Conservation (phyloP, 2,113 vertebrate species). For the Hemicordylus capensis region DNA sequence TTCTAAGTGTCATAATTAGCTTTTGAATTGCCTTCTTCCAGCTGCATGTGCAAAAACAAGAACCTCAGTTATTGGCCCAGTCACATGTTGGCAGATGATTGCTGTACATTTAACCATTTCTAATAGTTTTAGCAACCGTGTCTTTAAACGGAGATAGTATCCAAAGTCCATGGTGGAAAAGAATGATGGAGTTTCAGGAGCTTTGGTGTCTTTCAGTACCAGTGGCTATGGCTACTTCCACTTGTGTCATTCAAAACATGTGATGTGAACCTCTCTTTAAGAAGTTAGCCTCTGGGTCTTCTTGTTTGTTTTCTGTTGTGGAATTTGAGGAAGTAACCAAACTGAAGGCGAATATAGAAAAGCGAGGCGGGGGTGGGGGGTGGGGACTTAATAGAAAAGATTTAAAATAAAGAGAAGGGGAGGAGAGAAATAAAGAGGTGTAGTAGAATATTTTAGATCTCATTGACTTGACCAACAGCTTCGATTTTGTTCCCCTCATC, state of each 20-base stretch:
- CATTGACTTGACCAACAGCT: neutral
- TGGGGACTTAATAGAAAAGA: too few relatives aligned
- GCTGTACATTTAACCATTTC: conserved; percentile 41
- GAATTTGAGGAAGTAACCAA: neutral
- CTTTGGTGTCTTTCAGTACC: neutral
- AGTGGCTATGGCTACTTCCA: neutral
- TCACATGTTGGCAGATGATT: conserved; percentile 56
- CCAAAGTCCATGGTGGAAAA: neutral
- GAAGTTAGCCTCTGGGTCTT: neutral
- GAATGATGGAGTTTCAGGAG: neutral
- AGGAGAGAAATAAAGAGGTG: neutral
- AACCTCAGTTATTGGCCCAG: conserved; percentile 39
- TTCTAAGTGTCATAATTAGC: conserved; percentile 36
- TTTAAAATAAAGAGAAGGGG: neutral
- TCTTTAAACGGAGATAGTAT: conserved; percentile 24
- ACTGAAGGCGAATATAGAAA: neutral
- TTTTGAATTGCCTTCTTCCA: conserved; percentile 21
- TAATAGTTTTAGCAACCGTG: conserved; percentile 32
- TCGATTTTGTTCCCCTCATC: neutral
- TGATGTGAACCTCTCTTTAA: neutral
- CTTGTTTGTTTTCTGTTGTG: neutral
- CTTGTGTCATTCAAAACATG: neutral
- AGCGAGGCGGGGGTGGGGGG: too few relatives aligned
- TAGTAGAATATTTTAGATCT: neutral
- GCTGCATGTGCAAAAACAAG: conserved; percentile 57